Conservation (phyloP, 2,888 invertebrate genomes). For the Lochmaea crataegi region DNA sequence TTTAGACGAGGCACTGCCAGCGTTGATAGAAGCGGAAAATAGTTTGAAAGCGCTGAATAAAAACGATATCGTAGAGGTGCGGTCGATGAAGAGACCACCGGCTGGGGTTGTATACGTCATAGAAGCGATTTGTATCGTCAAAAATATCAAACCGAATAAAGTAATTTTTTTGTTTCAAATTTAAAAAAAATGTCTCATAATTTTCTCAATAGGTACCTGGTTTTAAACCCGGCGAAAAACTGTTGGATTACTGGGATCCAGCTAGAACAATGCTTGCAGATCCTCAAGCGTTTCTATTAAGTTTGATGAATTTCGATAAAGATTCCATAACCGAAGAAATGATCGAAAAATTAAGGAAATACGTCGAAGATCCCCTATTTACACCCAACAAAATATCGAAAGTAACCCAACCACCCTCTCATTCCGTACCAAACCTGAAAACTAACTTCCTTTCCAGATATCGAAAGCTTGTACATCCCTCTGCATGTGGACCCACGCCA, state of each 20-base stretch:
- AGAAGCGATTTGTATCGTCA: constrained; percentile 87
- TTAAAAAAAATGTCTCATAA: not conserved
- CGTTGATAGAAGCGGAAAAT: constrained; percentile 84
- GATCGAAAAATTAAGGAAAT: constrained; percentile 84
- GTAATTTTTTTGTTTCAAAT: constrained; percentile 57
- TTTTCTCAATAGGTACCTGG: constrained; percentile 68
- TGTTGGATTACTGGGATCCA: constrained; percentile 91
- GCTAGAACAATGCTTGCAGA: constrained; percentile 85
- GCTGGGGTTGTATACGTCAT: constrained; percentile 83
- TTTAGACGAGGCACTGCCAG: constrained; percentile 85
- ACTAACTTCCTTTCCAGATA: constrained; percentile 65
- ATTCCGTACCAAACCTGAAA: no score
- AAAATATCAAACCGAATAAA: constrained; percentile 80
- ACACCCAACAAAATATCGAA: constrained; percentile 82
- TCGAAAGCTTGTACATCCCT: constrained; percentile 85
- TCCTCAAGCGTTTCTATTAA: constrained; percentile 83
- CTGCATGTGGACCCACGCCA: constrained; percentile 92
- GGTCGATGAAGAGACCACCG: constrained; percentile 94
- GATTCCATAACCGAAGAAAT: constrained; percentile 84
- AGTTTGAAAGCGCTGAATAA: constrained; percentile 92
- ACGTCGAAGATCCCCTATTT: constrained; percentile 81
- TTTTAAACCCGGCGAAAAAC: constrained; percentile 79
- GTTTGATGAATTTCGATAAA: constrained; percentile 88
- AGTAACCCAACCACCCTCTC: constrained; percentile 57
- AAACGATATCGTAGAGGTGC: constrained; percentile 89